phyloP scores from a whole-genome alignment of 2,113 vertebrate species.

The Alces alces region DNA sequence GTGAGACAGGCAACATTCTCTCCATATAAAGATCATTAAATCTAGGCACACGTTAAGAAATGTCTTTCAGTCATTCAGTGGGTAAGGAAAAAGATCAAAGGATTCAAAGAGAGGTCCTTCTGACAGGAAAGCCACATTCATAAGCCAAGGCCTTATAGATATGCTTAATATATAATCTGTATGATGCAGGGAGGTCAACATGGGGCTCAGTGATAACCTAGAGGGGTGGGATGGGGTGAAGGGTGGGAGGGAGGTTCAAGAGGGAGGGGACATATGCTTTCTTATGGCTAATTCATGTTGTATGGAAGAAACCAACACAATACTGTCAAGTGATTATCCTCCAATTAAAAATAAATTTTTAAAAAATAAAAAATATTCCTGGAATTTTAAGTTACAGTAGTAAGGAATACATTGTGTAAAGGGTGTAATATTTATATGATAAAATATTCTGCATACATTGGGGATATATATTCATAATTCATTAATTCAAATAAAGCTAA shows the following conservation, averaged over 20 bases:
- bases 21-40: background rate
- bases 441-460: background rate
- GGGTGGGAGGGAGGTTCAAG: background rate
- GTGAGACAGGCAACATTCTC: background rate
- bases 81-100: background rate
- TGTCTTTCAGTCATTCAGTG: background rate
- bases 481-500: constrained; percentile 25
- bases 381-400: background rate
- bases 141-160: background rate
- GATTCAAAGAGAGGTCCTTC: background rate
- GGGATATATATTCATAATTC: background rate
- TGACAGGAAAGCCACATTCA: background rate
- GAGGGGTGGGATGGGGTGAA: background rate
- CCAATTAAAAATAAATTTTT: background rate
- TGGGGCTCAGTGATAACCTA: background rate
- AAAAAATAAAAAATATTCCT: background rate
- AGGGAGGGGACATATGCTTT: background rate
- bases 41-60: background rate
- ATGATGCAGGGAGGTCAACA: background rate
- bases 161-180: background rate
- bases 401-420: background rate
- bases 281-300: background rate
- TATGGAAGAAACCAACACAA: background rate
- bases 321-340: background rate
- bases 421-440: background rate